Base-by-base conservation (phyloP, 2,113 vertebrate species). In the Hemiprocne comata region DNA sequence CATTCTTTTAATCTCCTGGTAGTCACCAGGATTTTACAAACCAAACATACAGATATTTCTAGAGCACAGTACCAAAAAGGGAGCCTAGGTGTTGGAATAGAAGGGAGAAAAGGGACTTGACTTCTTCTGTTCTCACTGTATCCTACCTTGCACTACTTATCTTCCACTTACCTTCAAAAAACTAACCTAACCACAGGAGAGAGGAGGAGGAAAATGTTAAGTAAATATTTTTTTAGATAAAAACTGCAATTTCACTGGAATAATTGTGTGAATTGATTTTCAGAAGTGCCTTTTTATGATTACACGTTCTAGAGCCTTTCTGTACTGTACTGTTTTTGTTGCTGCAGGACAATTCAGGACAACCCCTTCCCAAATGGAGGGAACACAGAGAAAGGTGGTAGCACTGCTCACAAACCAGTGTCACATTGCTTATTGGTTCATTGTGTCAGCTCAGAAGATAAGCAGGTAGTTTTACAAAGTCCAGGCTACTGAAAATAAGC, bases 261-360 rank as follows among this genome's bases (percentile, higher is more conserved):
- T 26, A 60, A 25, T 58, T 14, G 60, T 55, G 46, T 53, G 72
- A 51, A 34, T 69, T 3, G 15, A 69, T 78, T 86, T 85, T 90
- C 69, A 92, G 57, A 97, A 96, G 96, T 96, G 94, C 95, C 95
- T 95, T 96, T 78, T 50, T 24, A 62, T 74, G 53, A 38, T 66
- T 23, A 33, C 24, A 11, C 25, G 19, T 33, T 29, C 50, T 19
- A 23, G 64, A 60, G 64, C 71, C 72, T 91, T 92, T 85, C 76
- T 60, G 61, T 90, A 23, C 92, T 57, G 75, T n/a, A 65, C 16
- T 36, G 65, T 5, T 51, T 72, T 2, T 5, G 67, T 15, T 79
- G 81, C 62, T 81, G 1, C 62, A 40, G 74, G 78, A 53, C 7
- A 50, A 66, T 82, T 93, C 67, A 92, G 93, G 93, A 62, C 33